Base-by-base conservation (phyloP, 2,113 vertebrate species). In the Anthoscopus minutus region DNA sequence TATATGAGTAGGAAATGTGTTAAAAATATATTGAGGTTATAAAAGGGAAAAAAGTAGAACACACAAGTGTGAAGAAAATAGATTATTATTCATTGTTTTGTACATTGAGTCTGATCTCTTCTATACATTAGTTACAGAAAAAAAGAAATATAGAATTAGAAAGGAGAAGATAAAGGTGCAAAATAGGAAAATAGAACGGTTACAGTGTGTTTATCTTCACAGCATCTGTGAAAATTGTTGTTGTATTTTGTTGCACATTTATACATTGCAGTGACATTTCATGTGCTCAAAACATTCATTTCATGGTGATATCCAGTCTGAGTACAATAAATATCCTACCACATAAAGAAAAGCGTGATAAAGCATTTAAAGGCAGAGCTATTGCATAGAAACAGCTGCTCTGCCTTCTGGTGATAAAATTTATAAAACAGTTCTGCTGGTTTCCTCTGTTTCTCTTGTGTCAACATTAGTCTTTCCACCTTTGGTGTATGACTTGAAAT, bases 311-410 rank as follows among this genome's bases (percentile, higher is more conserved):
- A 53, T 83, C 71, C 78, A 90, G 70, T 82, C 42, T 80, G 57
- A 9, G 50, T 86, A 66, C 21, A 67, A 27, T 93, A 94, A 86
- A 84, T 83, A 83, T 60, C 48, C n/a, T 70, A 24, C 70, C 44
- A 79, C 12, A 74, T 13, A 66, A 76, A 16, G 61, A 58, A 89
- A 64, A 44, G 86, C 4, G 0, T 57, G 38, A 51, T 83, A 53
- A 92, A 86, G 83, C 45, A 50, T 79, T 97, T n/a, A 94, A 91
- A 92, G 13, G 33, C 64, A 93, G 40, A 61, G 23, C 35, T 95
- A 15, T 84, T 94, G 80, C 12, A 0, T 21, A 92, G 47, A 69
- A 8, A 7, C 53, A 95, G 64, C 69, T 67, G 51, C 51, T 85
- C 56, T 94, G 25, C 48, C 47, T 92, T 92, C 57, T 81, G 66